Base-by-base conservation (phyloP, 2,888 invertebrate genomes). In the Campopleginae sp. region DNA sequence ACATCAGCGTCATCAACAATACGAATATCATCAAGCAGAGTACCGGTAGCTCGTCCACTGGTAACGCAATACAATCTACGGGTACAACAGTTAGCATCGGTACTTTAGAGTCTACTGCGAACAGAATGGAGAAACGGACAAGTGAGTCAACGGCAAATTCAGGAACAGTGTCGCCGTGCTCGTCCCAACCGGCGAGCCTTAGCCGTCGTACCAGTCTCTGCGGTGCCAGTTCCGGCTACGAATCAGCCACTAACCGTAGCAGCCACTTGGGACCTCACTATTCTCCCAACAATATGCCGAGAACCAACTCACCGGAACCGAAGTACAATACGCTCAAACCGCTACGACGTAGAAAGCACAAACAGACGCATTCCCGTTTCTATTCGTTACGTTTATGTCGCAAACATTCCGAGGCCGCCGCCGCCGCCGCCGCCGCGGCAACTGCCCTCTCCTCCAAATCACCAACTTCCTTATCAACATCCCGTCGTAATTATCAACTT, bases 191-290 rank as follows among this genome's bases (percentile, higher is more conserved):
- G 65, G 86, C 89, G 17, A 87, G 82, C 76, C 85, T 80, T 31
- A 91, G 91, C 87, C 88, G 92, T 78, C 89, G 91, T 38, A 85
- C 89, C 77, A 93, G 92, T 85, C 89, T 91, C 63, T 92, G 90
- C 87, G 91, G 91, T 85, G 94, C 88, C 68, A 94, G 94, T 80
- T 94, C 94, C 72, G 94, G 94, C 68, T 95, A 95, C 89, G 94
- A 94, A 80, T 94, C 94, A 78, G 85, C 87, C 51, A 78, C 80
- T 66, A 94, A 95, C 48, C 92, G 94, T 76, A 92, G 93, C 86
- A 93, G 93, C 85, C 93, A 93, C 87, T 89, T 93, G 84, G 93
- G 93, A 51, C 93, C 94, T 82, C 92, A 94, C 91, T 92, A 91
- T 90, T 90, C 92, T 82, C 88, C 90, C 42, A 90, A 92, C 87